A percentile compares a stretch with the other conserved stretches of the same genome.
phyloP scores from a whole-genome alignment of 2,797 vertebrate genomes.

The Schizopygopsis malacanthus region DNA sequence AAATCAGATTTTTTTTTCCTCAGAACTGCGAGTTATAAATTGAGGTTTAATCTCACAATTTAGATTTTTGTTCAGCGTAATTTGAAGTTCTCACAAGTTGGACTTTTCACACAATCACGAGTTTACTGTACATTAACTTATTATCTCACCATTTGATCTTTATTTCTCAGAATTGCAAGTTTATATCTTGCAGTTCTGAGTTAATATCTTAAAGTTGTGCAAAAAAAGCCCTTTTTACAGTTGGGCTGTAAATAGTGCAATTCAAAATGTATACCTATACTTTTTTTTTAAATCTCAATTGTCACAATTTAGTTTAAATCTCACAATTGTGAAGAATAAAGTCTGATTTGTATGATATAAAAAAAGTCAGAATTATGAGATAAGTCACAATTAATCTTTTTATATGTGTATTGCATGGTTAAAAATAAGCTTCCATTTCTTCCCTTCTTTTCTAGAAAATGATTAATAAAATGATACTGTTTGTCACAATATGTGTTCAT shows the following conservation, averaged over 20 bases:
- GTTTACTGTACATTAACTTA: too few species aligned
- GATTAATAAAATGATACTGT: background rate
- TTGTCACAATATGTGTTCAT: background rate
- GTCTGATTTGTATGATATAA: background rate
- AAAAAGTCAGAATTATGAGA: background rate
- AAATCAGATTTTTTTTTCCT: too few species aligned
- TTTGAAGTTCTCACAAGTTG: too few species aligned
- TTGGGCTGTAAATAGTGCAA: too few species aligned
- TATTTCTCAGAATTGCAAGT: too few species aligned
- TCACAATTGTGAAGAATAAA: background rate
- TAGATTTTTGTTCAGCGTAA: too few species aligned
- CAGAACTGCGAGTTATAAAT: background rate
- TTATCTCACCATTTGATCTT: too few species aligned
- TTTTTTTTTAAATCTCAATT: background rate
- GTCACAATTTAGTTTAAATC: too few species aligned
- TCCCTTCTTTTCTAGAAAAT: background rate
- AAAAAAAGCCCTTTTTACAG: too few species aligned
- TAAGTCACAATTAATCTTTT: background rate
- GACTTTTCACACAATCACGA: too few species aligned
- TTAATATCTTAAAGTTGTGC: too few species aligned
- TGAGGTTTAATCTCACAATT: background rate
- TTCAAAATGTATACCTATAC: background rate
- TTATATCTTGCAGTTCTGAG: too few species aligned
- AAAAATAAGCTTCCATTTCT: background rate
- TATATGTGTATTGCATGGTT: background rate